Conservation (phyloP, 1,140 invertebrate genomes). For the Tyrophagus putrescentiae region DNA sequence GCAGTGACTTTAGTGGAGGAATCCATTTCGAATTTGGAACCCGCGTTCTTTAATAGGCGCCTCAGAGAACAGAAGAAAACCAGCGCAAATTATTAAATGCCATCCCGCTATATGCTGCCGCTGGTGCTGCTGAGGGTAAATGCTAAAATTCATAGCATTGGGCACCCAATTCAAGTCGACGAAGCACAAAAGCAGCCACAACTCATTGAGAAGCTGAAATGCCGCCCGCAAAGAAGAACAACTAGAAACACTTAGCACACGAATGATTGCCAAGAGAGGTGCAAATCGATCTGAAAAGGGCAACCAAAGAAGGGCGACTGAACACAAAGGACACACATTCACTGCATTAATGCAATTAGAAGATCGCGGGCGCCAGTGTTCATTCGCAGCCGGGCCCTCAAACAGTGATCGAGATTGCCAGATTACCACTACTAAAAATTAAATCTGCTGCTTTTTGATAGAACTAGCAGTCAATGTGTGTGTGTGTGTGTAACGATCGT, state of each 20-base stretch:
- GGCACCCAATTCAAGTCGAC: too few relatives aligned
- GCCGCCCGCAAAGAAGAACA: neutral
- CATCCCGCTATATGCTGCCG: neutral
- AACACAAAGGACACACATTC: too few relatives aligned
- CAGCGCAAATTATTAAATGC: slow-evolving; percentile 13
- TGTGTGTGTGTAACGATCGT: too few relatives aligned
- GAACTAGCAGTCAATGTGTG: too few relatives aligned
- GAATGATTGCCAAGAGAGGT: neutral
- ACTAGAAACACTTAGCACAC: neutral
- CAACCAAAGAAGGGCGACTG: neutral
- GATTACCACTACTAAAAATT: too few relatives aligned
- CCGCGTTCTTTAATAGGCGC: neutral
- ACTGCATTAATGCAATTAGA: too few relatives aligned
- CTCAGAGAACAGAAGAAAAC: neutral
- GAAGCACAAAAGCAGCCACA: neutral
- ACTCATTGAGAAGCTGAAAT: neutral
- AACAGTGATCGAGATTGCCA: neutral
- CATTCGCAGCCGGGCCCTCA: too few relatives aligned
- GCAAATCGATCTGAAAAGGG: slow-evolving; percentile 3
- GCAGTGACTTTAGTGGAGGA: slow-evolving; percentile 1
- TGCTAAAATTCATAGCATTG: too few relatives aligned
- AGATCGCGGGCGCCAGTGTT: too few relatives aligned
- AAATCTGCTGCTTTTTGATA: too few relatives aligned
- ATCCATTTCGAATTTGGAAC: neutral
- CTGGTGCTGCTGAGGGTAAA: neutral